Evolutionary conservation across 2,797 vertebrate species (phyloP).

Genomic region (Neosilurus hyrtlii): DNA sequence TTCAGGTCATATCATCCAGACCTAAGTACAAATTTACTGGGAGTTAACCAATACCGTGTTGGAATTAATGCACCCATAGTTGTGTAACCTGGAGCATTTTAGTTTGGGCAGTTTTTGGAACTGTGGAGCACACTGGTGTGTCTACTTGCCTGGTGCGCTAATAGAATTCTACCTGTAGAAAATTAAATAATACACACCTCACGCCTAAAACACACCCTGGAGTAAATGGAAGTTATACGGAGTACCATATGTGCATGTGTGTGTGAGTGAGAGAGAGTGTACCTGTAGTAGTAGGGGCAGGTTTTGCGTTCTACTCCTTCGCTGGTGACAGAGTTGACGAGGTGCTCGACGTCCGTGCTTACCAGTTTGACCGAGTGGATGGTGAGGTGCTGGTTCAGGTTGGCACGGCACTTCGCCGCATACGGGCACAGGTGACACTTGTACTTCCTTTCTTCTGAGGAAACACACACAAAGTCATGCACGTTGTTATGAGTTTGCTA

Average conservation of each 20-base stretch:
- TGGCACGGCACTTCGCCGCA: slow-evolving; percentile 97
- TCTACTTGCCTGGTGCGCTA: not conserved
- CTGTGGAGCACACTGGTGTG: not conserved
- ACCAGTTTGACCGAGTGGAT: slow-evolving; percentile 98
- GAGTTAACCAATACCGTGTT: not conserved
- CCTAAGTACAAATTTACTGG: not conserved
- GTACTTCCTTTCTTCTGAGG: slow-evolving; percentile 95
- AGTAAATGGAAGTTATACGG: not conserved
- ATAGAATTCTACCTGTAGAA: not conserved
- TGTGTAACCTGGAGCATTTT: too few species aligned
- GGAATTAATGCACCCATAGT: not conserved
- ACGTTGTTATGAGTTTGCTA: slow-evolving; percentile 25
- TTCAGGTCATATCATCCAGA: too few species aligned
- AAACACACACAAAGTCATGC: slow-evolving; percentile 30
- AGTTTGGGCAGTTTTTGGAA: not conserved
- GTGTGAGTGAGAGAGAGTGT: slow-evolving; percentile 23
- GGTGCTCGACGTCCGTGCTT: slow-evolving; percentile 92
- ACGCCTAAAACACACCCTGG: not conserved
- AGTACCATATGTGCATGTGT: not conserved
- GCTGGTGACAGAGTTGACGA: slow-evolving; percentile 87
- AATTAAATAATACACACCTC: not conserved
- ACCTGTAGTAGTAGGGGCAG: slow-evolving; percentile 97
- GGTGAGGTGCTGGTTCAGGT: slow-evolving; percentile 98
- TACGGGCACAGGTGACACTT: slow-evolving; percentile 99
- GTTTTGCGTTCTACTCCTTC: slow-evolving; percentile 89